Percentiles rank a stretch among this genome's conserved stretches.
phyloP scores from a whole-genome alignment of 2,888 invertebrate genomes.

The Pseudoips prasinana region DNA sequence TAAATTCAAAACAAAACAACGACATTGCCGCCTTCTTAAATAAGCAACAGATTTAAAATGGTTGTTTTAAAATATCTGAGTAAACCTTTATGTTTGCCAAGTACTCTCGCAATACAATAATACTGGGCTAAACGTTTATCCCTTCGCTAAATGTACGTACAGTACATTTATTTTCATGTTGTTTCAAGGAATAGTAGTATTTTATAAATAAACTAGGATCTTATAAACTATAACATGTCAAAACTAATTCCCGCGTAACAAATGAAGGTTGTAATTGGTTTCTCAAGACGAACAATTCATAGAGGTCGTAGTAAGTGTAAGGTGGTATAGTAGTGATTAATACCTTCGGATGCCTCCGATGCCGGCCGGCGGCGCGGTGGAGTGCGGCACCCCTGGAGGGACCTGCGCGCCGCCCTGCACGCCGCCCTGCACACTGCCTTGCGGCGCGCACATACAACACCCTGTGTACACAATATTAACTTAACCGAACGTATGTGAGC shows the following conservation, averaged over 20 bases:
- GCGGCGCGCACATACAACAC: conserved; percentile 81
- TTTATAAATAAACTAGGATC: too few relatives aligned
- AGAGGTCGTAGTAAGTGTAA: conserved; percentile 15
- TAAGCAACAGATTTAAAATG: not conserved
- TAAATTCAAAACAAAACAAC: conserved; percentile 3
- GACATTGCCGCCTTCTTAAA: not conserved
- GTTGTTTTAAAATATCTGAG: not conserved
- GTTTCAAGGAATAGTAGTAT: too few relatives aligned
- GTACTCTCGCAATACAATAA: too few relatives aligned
- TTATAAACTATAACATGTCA: too few relatives aligned
- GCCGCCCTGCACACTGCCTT: conserved; percentile 81
- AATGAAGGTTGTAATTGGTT: conserved; percentile 23
- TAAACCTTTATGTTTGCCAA: not conserved
- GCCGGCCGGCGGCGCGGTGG: conserved; percentile 77
- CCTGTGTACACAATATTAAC: conserved; percentile 50
- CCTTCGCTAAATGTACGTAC: too few relatives aligned
- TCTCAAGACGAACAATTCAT: conserved; percentile 27
- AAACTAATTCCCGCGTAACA: conserved; percentile 13
- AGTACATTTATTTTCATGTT: too few relatives aligned
- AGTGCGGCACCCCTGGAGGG: conserved; percentile 74
- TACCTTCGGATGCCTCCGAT: conserved; percentile 83
- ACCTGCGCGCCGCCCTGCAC: conserved; percentile 78
- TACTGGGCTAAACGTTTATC: too few relatives aligned
- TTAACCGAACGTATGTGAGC: conserved; percentile 19
- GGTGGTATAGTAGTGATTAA: too few relatives aligned